These are phyloP conservation scores for Paedocypris sp. DNA, from an alignment of 2,113 vertebrate species.

Conservation along the genomic window DNA sequence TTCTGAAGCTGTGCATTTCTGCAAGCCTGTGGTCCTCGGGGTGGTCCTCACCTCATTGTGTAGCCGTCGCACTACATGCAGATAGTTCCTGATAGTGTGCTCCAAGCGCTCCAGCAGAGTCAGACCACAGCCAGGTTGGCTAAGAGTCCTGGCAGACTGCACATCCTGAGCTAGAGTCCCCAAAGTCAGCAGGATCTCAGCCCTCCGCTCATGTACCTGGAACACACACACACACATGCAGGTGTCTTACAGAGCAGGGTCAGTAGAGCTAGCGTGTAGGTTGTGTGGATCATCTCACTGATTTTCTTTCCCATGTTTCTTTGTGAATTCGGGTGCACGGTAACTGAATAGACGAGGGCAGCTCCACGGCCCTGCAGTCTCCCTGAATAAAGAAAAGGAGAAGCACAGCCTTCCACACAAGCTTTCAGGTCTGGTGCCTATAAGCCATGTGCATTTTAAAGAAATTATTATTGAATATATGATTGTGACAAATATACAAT, in stretches of 20 bases:
- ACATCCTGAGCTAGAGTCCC: conserved; percentile 42
- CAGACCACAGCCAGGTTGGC: conserved; percentile 37
- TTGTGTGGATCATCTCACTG: conserved; percentile 39
- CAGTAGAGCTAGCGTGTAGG: not conserved
- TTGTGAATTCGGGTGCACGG: conserved; percentile 45
- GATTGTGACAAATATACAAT: no score
- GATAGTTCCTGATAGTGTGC: conserved; percentile 53
- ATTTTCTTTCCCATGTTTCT: conserved; percentile 49
- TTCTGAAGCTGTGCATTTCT: no score
- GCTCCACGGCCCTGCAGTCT: conserved; percentile 32
- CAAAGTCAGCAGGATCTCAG: conserved; percentile 48
- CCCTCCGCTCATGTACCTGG: conserved; percentile 47
- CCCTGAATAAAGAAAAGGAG: conserved; percentile 35
- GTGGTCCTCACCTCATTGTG: conserved; percentile 42
- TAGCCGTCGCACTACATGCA: conserved; percentile 45
- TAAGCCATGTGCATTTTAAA: no score
- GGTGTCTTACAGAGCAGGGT: not conserved
- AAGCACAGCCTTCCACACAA: conserved; percentile 5
- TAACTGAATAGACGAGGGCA: conserved; percentile 42
- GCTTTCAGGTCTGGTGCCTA: no score
- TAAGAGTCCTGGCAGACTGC: conserved; percentile 22
- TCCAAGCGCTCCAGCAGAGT: conserved; percentile 44
- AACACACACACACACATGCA: conserved; percentile 20
- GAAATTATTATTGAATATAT: no score
- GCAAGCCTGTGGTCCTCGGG: not conserved